Evolutionary conservation across 2,797 vertebrate species (phyloP), one percentile per base, ranked within the genome.

Genomic region (Acanthiza pusilla): DNA sequence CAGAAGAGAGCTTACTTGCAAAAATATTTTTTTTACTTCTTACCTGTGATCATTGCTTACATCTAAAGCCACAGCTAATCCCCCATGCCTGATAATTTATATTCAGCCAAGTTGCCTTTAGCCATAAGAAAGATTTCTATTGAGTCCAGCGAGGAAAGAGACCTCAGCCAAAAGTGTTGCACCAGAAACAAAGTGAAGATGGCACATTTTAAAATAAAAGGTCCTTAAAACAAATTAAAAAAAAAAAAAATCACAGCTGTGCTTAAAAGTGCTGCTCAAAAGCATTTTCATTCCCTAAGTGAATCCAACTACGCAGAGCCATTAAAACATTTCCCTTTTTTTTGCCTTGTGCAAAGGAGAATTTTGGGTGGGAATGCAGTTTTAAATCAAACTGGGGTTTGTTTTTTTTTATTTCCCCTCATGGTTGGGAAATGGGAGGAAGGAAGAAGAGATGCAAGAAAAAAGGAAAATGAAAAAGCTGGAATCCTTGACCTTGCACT

Each of bases 1-100:
- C 63, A 93, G 53, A 73, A 40, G 36, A 84, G 47, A 87, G 20
- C 15, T 82, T 74, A 47, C 88, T 85, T 95, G 40, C 16, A 82
- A 95, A 96, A 93, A 87, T 91, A 93, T 85, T 95, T 89, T 89
- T 93, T 91, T 89, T 82, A 23, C 65, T 66, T 74, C 50, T 54
- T 89, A 72, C 53, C 61, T 96, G 75, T 89, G 76, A 85, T 92
- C 94, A 63, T 72, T 85, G 27, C 84, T 89, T 86, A 88, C 3
- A 13, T 63, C 76, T 62, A 91, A 88, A 57, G 32, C 34, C 68
- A 78, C 67, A 76, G 48, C 74, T 80, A 91, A 91, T 67, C 65
- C 71, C 67, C 82, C 32, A n/a, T 50, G 70, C 66, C 81, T 68
- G 55, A 58, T 63, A 90, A 92, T 67, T 80, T 83, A 94, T 66